These are phyloP conservation scores for Pheosia gnoma DNA, from an alignment of 2,888 invertebrate genomes.

Conservation along the genomic window DNA sequence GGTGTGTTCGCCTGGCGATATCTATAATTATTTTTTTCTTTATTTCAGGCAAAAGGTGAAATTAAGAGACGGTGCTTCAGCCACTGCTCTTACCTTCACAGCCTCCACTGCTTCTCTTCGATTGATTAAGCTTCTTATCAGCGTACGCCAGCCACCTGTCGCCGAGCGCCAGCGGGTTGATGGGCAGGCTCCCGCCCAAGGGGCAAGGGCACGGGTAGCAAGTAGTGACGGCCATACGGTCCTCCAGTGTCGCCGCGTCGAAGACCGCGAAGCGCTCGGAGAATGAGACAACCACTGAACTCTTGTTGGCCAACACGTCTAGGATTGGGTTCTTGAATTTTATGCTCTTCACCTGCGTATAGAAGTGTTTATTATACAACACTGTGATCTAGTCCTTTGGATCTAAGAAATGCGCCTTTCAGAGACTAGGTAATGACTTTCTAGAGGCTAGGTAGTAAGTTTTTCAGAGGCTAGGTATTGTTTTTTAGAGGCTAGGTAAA, in stretches of 20 bases:
- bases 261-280: slow-evolving; percentile 95
- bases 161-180: slow-evolving; percentile 94
- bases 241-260: slow-evolving; percentile 94
- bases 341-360: slow-evolving; percentile 91
- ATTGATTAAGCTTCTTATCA: slow-evolving; percentile 92
- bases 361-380: too few species aligned
- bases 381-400: too few species aligned
- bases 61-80: too few species aligned
- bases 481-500: too few species aligned
- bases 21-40: too few species aligned
- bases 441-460: too few species aligned
- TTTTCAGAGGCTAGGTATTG: too few species aligned
- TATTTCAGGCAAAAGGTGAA: too few species aligned
- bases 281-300: slow-evolving; percentile 94
- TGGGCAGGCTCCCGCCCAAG: slow-evolving; percentile 68
- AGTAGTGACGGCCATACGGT: slow-evolving; percentile 93
- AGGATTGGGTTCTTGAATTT: slow-evolving; percentile 96
- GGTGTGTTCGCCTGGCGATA: too few species aligned
- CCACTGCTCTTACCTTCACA: slow-evolving; percentile 85
- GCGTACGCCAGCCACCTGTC: slow-evolving; percentile 93
- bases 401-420: too few species aligned
- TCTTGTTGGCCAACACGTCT: slow-evolving; percentile 94
- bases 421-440: too few species aligned
- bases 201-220: slow-evolving; percentile 95
- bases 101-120: slow-evolving; percentile 92